These are phyloP conservation scores for Eremophila alpestris DNA, from an alignment of 2,797 vertebrate genomes.

Conservation along the genomic window DNA sequence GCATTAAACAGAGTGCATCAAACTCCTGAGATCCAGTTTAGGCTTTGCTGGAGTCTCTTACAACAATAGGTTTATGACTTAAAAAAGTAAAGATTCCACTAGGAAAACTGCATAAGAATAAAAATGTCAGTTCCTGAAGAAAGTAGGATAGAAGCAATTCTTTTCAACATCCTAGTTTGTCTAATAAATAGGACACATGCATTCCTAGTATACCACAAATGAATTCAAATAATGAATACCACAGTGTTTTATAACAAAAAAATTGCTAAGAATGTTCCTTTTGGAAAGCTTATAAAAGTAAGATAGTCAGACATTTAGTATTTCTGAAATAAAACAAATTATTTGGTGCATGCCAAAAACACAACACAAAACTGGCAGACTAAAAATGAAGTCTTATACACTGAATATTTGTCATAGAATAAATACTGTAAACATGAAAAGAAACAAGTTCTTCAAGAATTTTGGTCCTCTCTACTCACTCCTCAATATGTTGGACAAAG, in stretches of 20 bases:
- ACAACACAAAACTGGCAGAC: not conserved
- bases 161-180: constrained; percentile 38
- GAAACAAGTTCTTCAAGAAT: not conserved
- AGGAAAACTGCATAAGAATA: constrained; percentile 56
- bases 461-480: not conserved
- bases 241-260: constrained; percentile 17
- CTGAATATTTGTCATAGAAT: not conserved
- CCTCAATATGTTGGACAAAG: not conserved
- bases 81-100: constrained; percentile 61
- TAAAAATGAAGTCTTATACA: not conserved
- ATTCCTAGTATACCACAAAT: not conserved
- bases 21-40: constrained; percentile 58
- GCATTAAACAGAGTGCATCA: constrained; percentile 60
- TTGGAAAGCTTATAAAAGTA: constrained; percentile 20
- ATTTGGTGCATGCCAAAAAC: not conserved
- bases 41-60: constrained; percentile 42
- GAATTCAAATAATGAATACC: constrained; percentile 24
- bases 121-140: constrained; percentile 30
- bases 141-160: constrained; percentile 38
- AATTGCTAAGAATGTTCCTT: not conserved
- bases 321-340: constrained; percentile 11
- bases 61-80: constrained; percentile 66
- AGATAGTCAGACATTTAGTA: not conserved
- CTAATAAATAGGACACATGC: constrained; percentile 52
- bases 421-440: not conserved